phyloP scores from a whole-genome alignment of 2,888 invertebrate species.

The Ephialtes manifestator region DNA sequence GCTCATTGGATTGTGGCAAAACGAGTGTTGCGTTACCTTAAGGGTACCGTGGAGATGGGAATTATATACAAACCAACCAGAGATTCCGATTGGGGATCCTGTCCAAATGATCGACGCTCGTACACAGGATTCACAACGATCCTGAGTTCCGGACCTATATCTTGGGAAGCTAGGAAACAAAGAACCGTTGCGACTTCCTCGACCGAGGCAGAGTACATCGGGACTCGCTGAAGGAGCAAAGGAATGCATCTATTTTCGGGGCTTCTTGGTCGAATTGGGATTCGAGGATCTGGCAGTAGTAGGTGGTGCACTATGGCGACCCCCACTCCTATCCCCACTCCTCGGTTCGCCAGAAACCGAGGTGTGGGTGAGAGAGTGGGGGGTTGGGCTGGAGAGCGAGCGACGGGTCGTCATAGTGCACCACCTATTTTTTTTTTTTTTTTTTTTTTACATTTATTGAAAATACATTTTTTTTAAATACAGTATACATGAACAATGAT shows the following conservation, averaged over 20 bases:
- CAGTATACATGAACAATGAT: too few species aligned
- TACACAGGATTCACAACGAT: not conserved
- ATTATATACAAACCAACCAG: not conserved
- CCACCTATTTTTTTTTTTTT: too few species aligned
- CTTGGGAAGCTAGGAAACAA: conserved; percentile 5
- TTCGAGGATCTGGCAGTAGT: not conserved
- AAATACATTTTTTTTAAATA: too few species aligned
- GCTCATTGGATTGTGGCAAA: not conserved
- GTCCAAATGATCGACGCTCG: not conserved
- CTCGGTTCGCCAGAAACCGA: too few species aligned
- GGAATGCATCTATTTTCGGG: not conserved
- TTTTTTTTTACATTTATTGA: too few species aligned
- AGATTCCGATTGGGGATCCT: not conserved
- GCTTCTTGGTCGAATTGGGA: not conserved
- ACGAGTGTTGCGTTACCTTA: conserved; percentile 1
- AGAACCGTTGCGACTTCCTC: not conserved
- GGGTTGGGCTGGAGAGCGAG: too few species aligned
- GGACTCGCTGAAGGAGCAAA: not conserved
- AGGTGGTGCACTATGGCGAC: too few species aligned
- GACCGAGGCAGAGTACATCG: conserved; percentile 6
- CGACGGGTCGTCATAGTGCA: too few species aligned
- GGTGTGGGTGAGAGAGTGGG: too few species aligned
- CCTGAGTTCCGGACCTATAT: not conserved
- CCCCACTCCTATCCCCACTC: too few species aligned
- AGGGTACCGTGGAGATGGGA: not conserved